Percentiles rank a stretch among this genome's conserved stretches.
Conservation (phyloP, 2,888 invertebrate species). For the Atethmia centrago region DNA sequence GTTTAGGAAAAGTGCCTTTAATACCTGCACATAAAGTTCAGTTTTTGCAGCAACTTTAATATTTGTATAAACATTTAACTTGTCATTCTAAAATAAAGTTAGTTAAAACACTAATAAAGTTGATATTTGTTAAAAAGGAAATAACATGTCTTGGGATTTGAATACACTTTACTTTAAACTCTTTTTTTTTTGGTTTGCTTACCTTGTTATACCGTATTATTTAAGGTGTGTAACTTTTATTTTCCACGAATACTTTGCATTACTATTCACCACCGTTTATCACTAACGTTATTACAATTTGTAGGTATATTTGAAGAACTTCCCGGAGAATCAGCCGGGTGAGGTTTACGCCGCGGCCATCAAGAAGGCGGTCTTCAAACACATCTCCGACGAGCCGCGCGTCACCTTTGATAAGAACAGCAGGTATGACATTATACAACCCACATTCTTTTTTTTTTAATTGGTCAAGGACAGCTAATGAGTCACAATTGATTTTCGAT, state of each 20-base stretch:
- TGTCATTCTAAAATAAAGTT: not conserved
- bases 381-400: constrained; percentile 87
- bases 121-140: not conserved
- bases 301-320: constrained; percentile 85
- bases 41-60: not conserved
- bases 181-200: not conserved
- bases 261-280: not conserved
- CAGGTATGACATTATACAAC: constrained; percentile 75
- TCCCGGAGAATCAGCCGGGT: constrained; percentile 92
- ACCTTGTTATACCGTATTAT: not conserved
- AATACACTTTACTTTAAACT: not conserved
- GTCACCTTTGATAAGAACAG: constrained; percentile 89
- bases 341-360: constrained; percentile 92
- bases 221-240: not conserved
- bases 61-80: not conserved
- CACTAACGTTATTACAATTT: not conserved
- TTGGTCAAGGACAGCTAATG: too few species aligned
- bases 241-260: not conserved
- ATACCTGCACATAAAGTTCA: not conserved
- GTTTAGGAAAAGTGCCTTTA: constrained; percentile 2
- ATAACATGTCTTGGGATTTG: not conserved
- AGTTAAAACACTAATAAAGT: not conserved
- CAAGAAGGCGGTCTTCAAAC: constrained; percentile 89
- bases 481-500: too few species aligned
- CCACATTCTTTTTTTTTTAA: too few species aligned